Conservation (phyloP, 1,140 invertebrate species). For the Drosophila nikananu region DNA sequence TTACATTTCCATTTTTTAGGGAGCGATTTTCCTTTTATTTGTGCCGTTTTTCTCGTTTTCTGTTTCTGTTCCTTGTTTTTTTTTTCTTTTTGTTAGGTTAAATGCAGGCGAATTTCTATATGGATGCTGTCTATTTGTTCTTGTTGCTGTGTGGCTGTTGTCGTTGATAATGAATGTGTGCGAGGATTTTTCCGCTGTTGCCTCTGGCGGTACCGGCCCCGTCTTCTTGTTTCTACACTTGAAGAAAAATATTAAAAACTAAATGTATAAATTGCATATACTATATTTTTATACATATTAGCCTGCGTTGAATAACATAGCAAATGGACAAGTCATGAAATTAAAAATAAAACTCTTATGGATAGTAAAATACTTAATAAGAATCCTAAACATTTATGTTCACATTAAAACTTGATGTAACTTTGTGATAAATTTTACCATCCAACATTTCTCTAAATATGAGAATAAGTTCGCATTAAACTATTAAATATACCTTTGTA, state of each 20-base stretch:
- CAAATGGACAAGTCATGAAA: no score
- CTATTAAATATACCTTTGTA: no score
- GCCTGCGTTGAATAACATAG: no score
- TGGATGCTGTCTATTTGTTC: constrained; percentile 58
- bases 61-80: constrained; percentile 4
- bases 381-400: no score
- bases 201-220: constrained; percentile 25
- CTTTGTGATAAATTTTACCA: no score
- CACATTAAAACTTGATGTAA: no score
- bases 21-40: constrained; percentile 47
- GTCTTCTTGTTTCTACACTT: constrained; percentile 5
- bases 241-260: not conserved
- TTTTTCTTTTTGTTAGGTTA: constrained; percentile 52
- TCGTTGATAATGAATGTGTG: constrained; percentile 79
- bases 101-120: constrained; percentile 76
- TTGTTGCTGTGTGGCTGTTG: constrained; percentile 61
- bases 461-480: no score
- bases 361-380: no score
- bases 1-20: constrained; percentile 80
- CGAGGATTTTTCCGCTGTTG: constrained; percentile 51
- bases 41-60: constrained; percentile 38
- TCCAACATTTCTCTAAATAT: no score
- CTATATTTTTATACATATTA: no score
- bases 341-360: no score
- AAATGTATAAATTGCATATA: no score